Conservation (phyloP, 23 tunicate genomes). For the Trididemnum nubilum region DNA sequence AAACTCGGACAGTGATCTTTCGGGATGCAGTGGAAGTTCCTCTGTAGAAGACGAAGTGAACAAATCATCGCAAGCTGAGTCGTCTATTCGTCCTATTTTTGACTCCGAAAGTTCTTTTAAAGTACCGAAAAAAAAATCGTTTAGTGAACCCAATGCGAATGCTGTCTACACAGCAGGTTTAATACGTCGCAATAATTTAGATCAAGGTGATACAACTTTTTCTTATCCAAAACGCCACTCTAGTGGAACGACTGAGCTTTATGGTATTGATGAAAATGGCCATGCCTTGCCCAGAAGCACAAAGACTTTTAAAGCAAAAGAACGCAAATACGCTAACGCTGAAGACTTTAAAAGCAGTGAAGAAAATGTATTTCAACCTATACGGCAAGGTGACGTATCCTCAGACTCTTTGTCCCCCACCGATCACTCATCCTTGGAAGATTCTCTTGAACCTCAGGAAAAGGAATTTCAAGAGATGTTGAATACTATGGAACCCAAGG, state of each 20-base stretch:
- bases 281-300: not conserved
- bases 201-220: not conserved
- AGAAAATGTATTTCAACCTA: not conserved
- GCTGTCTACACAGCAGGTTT: slow-evolving; percentile 20
- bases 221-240: not conserved
- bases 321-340: slow-evolving; percentile 14
- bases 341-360: not conserved
- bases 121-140: slow-evolving; percentile 56
- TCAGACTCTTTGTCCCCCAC: not conserved
- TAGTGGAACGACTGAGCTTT: no score
- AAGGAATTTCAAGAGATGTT: slow-evolving; percentile 58
- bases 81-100: not conserved
- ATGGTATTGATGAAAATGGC: not conserved
- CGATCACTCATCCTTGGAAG: not conserved
- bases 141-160: slow-evolving; percentile 65
- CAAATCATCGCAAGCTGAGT: not conserved
- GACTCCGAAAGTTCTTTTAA: not conserved
- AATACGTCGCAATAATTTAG: not conserved
- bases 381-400: not conserved
- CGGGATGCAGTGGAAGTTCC: slow-evolving; percentile 25
- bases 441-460: slow-evolving; percentile 43
- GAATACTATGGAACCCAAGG: slow-evolving; percentile 36
- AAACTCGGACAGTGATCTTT: slow-evolving; percentile 43
- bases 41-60: slow-evolving; percentile 16
- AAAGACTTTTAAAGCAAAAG: slow-evolving; percentile 1